Conservation (phyloP, 2,888 invertebrate species). For the Megamerina dolium region DNA sequence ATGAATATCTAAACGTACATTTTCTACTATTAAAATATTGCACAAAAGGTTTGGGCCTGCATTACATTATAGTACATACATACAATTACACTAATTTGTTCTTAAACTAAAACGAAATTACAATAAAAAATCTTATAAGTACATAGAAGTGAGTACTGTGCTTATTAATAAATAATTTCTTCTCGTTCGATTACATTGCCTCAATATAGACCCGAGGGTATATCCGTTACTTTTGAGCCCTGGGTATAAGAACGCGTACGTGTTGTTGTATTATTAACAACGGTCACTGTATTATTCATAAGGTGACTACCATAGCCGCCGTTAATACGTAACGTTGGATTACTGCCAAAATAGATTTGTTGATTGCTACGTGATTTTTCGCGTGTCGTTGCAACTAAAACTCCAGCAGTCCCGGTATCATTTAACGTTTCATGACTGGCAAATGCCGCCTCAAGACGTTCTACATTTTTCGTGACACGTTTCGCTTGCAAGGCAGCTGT, state of each 20-base stretch:
- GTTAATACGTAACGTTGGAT: slow-evolving; percentile 38
- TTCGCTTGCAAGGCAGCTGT: slow-evolving; percentile 56
- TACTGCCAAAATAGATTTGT: slow-evolving; percentile 46
- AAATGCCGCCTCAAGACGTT: slow-evolving; percentile 60
- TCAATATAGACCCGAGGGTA: slow-evolving; percentile 67
- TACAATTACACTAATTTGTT: too few relatives aligned
- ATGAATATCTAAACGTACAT: too few relatives aligned
- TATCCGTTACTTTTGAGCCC: slow-evolving; percentile 62
- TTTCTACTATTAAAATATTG: too few relatives aligned
- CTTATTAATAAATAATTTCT: too few relatives aligned
- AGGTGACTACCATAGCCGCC: not conserved
- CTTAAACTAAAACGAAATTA: too few relatives aligned
- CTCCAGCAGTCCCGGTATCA: slow-evolving; percentile 40
- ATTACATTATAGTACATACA: too few relatives aligned
- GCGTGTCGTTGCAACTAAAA: slow-evolving; percentile 66
- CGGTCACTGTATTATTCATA: slow-evolving; percentile 11
- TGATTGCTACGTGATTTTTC: slow-evolving; percentile 47
- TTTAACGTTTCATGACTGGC: slow-evolving; percentile 51
- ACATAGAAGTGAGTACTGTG: too few relatives aligned
- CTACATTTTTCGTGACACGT: slow-evolving; percentile 68
- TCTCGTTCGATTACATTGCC: too few relatives aligned
- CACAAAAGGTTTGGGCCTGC: too few relatives aligned
- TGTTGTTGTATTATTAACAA: slow-evolving; percentile 30
- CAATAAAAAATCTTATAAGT: too few relatives aligned
- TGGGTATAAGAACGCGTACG: slow-evolving; percentile 48